phyloP scores from a whole-genome alignment of 2,797 vertebrate genomes.

The Tangara arthus region DNA sequence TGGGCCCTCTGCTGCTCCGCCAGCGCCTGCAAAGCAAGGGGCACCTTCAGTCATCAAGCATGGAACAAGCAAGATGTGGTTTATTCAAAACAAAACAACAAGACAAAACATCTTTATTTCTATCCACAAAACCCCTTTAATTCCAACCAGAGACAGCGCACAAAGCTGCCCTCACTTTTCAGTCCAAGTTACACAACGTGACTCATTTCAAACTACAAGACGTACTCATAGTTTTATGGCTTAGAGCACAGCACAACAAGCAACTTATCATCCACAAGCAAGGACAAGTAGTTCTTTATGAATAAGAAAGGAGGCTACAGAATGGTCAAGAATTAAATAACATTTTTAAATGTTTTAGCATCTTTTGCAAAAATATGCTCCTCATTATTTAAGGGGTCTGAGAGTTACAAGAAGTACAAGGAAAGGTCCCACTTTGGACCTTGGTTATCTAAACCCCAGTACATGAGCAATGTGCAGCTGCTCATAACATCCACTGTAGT shows the following conservation, averaged over 20 bases:
- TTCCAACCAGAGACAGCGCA: background rate
- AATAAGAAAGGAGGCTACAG: background rate
- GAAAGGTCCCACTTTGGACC: background rate
- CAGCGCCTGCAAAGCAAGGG: conserved; percentile 78
- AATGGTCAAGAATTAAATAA: background rate
- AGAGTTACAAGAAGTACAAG: background rate
- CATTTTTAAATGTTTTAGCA: background rate
- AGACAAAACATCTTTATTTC: background rate
- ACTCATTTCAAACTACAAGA: background rate
- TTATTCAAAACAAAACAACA: background rate
- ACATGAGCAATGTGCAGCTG: background rate
- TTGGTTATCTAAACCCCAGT: background rate
- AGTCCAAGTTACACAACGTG: background rate
- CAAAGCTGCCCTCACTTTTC: background rate
- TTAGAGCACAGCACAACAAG: background rate
- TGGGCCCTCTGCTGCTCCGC: conserved; percentile 92
- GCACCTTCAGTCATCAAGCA: background rate
- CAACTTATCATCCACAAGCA: background rate
- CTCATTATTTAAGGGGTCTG: background rate
- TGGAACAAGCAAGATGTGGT: background rate
- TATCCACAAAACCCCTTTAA: background rate
- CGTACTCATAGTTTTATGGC: background rate
- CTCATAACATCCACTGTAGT: background rate
- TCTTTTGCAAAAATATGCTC: background rate
- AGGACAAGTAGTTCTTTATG: background rate